Evolutionary conservation across 1,140 invertebrate species (phyloP).

Genomic region (Magallana gigas): DNA sequence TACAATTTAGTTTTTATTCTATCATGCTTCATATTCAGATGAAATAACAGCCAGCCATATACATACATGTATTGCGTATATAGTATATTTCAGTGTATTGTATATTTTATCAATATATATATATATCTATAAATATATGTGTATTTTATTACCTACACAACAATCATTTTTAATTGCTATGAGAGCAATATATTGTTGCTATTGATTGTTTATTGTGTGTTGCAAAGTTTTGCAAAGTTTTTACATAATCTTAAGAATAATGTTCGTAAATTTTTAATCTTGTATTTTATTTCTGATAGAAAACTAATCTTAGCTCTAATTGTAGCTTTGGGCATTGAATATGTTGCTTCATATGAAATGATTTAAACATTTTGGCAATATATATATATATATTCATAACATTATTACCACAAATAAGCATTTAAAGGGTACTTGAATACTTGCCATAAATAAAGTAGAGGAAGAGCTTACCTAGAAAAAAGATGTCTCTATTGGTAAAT

Average conservation of each 20-base stretch:
- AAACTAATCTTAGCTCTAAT: not conserved
- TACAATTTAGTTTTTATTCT: conserved; percentile 10
- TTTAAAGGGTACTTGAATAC: conserved; percentile 31
- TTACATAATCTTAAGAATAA: conserved; percentile 2
- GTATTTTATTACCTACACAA: conserved; percentile 36
- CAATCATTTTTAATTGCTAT: conserved; percentile 29
- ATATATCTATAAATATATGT: not conserved
- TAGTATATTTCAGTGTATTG: conserved; percentile 23
- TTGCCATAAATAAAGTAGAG: not conserved
- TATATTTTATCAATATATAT: conserved; percentile 16
- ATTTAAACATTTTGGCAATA: conserved; percentile 2
- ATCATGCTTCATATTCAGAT: not conserved
- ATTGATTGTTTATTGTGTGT: not conserved
- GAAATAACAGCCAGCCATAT: conserved; percentile 13
- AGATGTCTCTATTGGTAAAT: not conserved
- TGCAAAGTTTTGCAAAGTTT: not conserved
- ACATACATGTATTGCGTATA: not conserved
- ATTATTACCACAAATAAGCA: not conserved
- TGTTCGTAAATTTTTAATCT: not conserved
- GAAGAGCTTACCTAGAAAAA: not conserved
- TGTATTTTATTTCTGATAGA: not conserved
- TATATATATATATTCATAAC: conserved; percentile 17
- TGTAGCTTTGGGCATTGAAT: conserved; percentile 13
- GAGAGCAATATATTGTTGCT: not conserved
- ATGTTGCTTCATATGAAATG: not conserved